Percentiles rank a stretch among this genome's conserved stretches.
Evolutionary conservation across 2,797 vertebrate genomes (phyloP).

Genomic region (Oophaga sylvatica): DNA sequence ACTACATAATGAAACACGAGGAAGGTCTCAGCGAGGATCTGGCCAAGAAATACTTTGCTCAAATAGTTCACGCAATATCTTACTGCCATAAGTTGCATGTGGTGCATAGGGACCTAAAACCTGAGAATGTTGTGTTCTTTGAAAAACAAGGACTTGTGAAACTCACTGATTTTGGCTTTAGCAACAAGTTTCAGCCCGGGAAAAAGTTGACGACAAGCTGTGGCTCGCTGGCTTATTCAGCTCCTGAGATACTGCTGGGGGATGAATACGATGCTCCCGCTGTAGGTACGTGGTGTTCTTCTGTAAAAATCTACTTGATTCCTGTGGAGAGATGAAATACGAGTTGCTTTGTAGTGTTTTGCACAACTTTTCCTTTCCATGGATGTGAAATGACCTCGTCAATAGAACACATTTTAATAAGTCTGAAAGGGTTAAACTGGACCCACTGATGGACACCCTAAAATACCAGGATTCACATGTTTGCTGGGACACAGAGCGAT

Average conservation of each 20-base stretch:
- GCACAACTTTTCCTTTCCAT: too few relatives aligned
- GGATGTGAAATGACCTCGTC: too few relatives aligned
- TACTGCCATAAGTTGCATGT: slow-evolving; percentile 97
- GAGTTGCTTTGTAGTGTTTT: background rate
- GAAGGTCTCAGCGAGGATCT: slow-evolving; percentile 94
- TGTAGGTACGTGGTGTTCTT: slow-evolving; percentile 82
- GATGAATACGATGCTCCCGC: slow-evolving; percentile 98
- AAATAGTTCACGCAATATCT: slow-evolving; percentile 97
- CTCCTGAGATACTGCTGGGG: slow-evolving; percentile 94
- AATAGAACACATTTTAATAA: too few relatives aligned
- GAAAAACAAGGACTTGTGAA: slow-evolving; percentile 98
- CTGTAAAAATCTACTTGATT: background rate
- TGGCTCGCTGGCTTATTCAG: slow-evolving; percentile 95
- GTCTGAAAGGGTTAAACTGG: too few relatives aligned
- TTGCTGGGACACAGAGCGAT: too few relatives aligned
- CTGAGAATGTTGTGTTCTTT: slow-evolving; percentile 98
- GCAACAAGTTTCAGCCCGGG: slow-evolving; percentile 98
- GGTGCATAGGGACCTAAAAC: slow-evolving; percentile 96
- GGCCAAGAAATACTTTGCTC: slow-evolving; percentile 97
- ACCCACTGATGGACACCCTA: too few relatives aligned
- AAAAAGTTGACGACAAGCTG: slow-evolving; percentile 98
- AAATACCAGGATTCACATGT: too few relatives aligned
- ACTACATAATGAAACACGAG: slow-evolving; percentile 99
- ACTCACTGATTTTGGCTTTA: slow-evolving; percentile 98
- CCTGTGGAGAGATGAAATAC: background rate